These are phyloP conservation scores for Trissonchulus latispiculum DNA, from an alignment of 2,888 invertebrate species.

Conservation along the genomic window DNA sequence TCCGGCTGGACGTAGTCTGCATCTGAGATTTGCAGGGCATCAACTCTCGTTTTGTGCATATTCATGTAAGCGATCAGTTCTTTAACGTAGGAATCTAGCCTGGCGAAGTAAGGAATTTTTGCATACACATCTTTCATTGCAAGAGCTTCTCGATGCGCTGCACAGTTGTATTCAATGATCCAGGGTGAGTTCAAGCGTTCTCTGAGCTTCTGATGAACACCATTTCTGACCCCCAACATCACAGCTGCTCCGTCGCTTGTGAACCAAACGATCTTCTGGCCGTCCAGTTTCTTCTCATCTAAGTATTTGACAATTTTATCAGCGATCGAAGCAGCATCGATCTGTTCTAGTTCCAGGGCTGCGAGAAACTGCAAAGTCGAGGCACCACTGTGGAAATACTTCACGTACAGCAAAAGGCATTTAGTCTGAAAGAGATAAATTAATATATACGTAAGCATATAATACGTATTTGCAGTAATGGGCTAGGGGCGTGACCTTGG, in stretches of 20 bases:
- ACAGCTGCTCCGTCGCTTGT: constrained; percentile 5
- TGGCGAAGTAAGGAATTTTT: not conserved
- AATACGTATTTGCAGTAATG: no score
- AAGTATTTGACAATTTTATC: not conserved
- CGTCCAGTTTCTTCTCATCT: not conserved
- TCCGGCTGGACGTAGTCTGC: constrained; percentile 8
- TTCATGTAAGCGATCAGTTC: not conserved
- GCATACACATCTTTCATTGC: constrained; percentile 1
- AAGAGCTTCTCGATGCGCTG: constrained; percentile 6
- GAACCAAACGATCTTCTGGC: not conserved
- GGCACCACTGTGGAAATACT: not conserved
- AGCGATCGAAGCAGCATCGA: not conserved
- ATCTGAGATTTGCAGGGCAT: not conserved
- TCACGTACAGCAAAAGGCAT: not conserved
- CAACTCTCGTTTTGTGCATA: not conserved
- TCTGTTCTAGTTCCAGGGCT: not conserved
- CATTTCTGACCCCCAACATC: not conserved
- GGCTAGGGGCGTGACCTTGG: no score
- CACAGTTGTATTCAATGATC: not conserved
- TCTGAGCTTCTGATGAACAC: not conserved
- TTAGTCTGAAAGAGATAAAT: not conserved
- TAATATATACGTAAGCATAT: no score
- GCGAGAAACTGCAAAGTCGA: not conserved
- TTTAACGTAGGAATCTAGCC: not conserved
- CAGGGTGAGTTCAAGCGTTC: not conserved